Evolutionary conservation across 2,888 invertebrate species (phyloP).

Genomic region (Ferdinandea cuprea): DNA sequence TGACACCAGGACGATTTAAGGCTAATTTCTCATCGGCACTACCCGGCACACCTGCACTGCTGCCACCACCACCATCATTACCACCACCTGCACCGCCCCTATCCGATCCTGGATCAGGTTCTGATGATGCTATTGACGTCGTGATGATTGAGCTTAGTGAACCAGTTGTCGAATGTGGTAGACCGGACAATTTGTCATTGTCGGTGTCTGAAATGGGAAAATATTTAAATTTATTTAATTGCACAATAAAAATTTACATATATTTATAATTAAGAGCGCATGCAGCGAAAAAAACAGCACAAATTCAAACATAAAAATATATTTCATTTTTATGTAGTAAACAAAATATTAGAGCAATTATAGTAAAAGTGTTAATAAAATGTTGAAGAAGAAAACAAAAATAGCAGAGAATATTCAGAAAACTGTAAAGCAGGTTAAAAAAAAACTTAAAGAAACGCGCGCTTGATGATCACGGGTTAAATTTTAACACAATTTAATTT

Average conservation of each 20-base stretch:
- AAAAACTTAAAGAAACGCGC: constrained; percentile 10
- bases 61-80: constrained; percentile 75
- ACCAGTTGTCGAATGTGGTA: constrained; percentile 83
- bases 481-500: constrained; percentile 7
- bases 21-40: constrained; percentile 82
- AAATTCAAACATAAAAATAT: constrained; percentile 29
- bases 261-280: constrained; percentile 27
- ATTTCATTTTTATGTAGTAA: constrained; percentile 32
- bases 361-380: constrained; percentile 31
- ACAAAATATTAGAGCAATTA: constrained; percentile 43
- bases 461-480: constrained; percentile 3
- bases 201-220: constrained; percentile 80
- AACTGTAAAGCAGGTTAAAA: constrained; percentile 30
- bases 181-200: constrained; percentile 83
- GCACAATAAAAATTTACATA: background rate
- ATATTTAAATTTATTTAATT: background rate
- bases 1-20: constrained; percentile 82
- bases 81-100: constrained; percentile 79
- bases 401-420: background rate
- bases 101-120: constrained; percentile 84
- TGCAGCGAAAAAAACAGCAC: constrained; percentile 29
- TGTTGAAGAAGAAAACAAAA: too few species aligned
- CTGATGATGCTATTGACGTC: constrained; percentile 84
- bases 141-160: constrained; percentile 85
- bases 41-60: constrained; percentile 79